These are phyloP conservation scores for Camponotus pennsylvanicus DNA, from an alignment of 1,140 invertebrate genomes.

Conservation along the genomic window DNA sequence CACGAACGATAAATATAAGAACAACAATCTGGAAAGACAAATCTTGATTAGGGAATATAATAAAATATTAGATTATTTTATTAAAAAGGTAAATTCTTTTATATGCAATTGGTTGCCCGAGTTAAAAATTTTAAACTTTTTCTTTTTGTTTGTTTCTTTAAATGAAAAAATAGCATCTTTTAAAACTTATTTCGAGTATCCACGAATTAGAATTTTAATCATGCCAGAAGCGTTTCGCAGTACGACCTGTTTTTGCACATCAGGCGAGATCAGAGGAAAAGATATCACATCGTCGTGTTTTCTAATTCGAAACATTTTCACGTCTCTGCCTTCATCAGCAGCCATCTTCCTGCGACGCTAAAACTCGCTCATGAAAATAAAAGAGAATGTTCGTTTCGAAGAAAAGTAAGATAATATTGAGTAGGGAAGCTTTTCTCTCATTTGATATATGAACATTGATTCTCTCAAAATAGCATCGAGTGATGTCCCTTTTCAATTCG, in stretches of 20 bases:
- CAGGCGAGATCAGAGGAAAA: conserved; percentile 4
- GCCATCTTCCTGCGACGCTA: background rate
- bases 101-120: no score
- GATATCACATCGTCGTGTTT: background rate
- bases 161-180: background rate
- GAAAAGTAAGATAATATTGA: background rate
- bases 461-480: background rate
- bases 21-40: background rate
- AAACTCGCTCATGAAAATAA: background rate
- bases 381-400: background rate
- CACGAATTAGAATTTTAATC: conserved; percentile 27
- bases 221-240: background rate
- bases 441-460: conserved; percentile 4
- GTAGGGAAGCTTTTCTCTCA: conserved; percentile 1
- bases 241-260: conserved; percentile 31
- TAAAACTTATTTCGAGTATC: conserved; percentile 1
- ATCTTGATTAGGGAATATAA: background rate
- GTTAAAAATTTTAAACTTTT: background rate
- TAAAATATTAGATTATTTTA: background rate
- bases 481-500: background rate
- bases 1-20: no score
- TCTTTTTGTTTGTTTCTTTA: background rate
- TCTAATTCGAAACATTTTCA: conserved; percentile 37
- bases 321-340: background rate
- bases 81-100: background rate